Base-by-base conservation (phyloP, 2,113 vertebrate species). In the Chascanopsetta lugubris region DNA sequence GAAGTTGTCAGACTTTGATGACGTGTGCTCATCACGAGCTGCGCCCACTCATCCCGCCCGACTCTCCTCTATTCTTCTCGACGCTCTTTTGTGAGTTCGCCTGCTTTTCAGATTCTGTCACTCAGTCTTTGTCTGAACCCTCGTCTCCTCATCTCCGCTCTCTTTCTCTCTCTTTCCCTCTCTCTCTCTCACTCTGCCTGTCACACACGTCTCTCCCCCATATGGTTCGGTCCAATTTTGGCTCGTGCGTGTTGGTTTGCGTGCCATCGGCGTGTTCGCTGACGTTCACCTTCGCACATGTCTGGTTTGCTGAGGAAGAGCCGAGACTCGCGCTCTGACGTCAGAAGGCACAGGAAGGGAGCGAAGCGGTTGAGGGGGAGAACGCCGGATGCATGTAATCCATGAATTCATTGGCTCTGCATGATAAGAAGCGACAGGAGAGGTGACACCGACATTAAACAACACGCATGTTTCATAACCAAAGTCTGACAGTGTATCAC, bases 51-150 rank as follows among this genome's bases (percentile, higher is more conserved):
- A 34, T 57, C 69, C 54, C 46, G 47, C 63, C 46, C 50, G 56
- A 65, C 46, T 73, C 17, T 34, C 20, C 40, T n/a, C 15, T 51
- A 18, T 71, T 77, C 63, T 36, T 64, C 45, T 47, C 40, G 30
- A 30, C 22, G 48, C 24, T 64, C 74, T 72, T 72, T 80, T 83
- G 50, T 82, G n/a, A 32, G 36, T 45, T 43, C 53, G 12, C 30
- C 8, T 67, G 60, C 34, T 43, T 78, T 67, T 85, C 40, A 79
- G 29, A 38, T 57, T 64, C 68, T 82, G 81, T 87, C 87, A 85
- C 43, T 80, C 36, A 69, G 58, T 62, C 78, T 74, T 89, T 86
- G 48, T 84, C 49, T 76, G 15, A 53, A 61, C 30, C 29, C 45
- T 30, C 15, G 36, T 78, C 43, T 53, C 49, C 73, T 36, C 10